Evolutionary conservation across 2,113 vertebrate species (phyloP).

Genomic region (Geococcyx californianus): DNA sequence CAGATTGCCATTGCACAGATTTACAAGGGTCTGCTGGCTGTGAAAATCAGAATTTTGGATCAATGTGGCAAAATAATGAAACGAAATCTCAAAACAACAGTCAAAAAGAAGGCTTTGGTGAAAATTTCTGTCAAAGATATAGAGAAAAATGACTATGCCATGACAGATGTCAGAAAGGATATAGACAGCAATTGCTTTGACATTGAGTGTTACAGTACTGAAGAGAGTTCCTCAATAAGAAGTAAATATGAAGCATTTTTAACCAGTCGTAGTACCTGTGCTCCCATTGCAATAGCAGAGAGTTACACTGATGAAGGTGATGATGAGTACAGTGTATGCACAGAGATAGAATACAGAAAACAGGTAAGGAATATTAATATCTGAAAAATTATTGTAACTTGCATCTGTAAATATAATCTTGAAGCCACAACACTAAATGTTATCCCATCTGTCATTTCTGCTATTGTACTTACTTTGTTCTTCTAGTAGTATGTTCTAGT

Average conservation of each 20-base stretch:
- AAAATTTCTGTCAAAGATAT: neutral
- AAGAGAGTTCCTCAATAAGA: conserved; percentile 58
- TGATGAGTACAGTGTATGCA: neutral
- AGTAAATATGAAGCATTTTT: conserved; percentile 76
- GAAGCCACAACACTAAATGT: neutral
- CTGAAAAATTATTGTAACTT: neutral
- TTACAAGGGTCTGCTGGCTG: conserved; percentile 58
- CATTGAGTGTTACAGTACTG: conserved; percentile 21
- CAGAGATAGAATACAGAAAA: neutral
- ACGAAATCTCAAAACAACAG: neutral
- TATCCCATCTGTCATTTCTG: neutral
- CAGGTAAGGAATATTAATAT: conserved; percentile 49
- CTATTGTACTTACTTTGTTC: neutral
- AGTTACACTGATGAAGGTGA: neutral
- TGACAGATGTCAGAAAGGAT: neutral
- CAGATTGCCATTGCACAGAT: conserved; percentile 85
- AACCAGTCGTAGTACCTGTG: conserved; percentile 65
- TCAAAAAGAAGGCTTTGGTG: neutral
- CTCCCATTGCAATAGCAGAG: conserved; percentile 83
- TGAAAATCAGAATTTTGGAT: conserved; percentile 6
- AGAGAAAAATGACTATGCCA: conserved; percentile 67
- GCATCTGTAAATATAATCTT: neutral
- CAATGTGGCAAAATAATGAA: neutral
- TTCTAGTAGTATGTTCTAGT: no score
- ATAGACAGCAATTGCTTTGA: conserved; percentile 66